Evolutionary conservation across 2,888 invertebrate genomes (phyloP), one percentile per base, ranked within the genome.

Genomic region (Oligia latruncula): DNA sequence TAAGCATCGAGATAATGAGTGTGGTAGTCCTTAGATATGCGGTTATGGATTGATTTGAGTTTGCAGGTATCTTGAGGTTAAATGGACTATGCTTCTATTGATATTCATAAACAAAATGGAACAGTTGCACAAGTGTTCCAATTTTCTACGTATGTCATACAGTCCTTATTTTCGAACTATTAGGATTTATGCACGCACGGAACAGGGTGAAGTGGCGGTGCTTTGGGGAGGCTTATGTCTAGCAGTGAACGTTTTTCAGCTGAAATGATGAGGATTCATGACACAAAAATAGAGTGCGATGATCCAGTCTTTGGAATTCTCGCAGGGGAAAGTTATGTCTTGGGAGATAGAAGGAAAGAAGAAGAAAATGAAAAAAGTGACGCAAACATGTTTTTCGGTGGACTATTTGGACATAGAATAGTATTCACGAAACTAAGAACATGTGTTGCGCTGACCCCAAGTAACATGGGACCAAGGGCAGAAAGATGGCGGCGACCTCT

Each of bases 1-100:
- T 79, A 72, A 52, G 66, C 20, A 52, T 62, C 43, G 77, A 82
- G 58, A 70, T 81, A 73, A 81, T 73, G 78, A 74, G 62, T 74
- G 64, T 23, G 23, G 40, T 17, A 46, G 64, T 43, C 71, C 78
- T 68, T 43, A 72, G 49, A 58, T 49, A 40, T 68, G 62, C 40
- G 23, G 55, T 62, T 52, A 64, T 64, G 35, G 58, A 35, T 72
- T 29, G 40, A 52, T 43, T 79, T 58, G 52, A 83, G 35, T 58
- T 15, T 60, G 29, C 55, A 17, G 29, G 78, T 65, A 29, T 71
- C 43, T 81, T 46, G n/a, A 15, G n/a, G 20, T 64, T 64, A 23
- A 58, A 58, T 49, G 13, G 20, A 40, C 23, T 13, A 13, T 13
- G 29, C 13, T 55, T 35, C 23, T 4, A 6, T 23, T 58, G 23